These are phyloP conservation scores for Rana temporaria DNA, from an alignment of 2,113 vertebrate genomes.

Conservation along the genomic window DNA sequence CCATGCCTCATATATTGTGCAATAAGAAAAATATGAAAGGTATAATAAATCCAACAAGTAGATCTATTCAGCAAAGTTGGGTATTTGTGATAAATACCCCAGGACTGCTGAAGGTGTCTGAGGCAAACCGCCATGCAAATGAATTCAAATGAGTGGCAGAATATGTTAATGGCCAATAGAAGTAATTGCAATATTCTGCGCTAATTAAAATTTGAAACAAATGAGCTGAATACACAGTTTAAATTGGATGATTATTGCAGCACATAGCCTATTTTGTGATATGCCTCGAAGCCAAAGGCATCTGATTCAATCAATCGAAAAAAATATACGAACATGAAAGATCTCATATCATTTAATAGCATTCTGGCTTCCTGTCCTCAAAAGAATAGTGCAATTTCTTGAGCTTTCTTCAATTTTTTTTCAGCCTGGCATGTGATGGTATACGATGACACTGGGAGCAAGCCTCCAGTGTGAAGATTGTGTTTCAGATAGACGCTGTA, in stretches of 20 bases:
- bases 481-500: neutral
- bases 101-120: neutral
- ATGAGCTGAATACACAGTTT: constrained; percentile 38
- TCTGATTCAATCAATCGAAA: constrained; percentile 35
- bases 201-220: constrained; percentile 33
- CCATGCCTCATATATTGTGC: too few species aligned
- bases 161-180: neutral
- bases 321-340: constrained; percentile 27
- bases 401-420: constrained; percentile 9
- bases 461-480: neutral
- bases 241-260: constrained; percentile 20
- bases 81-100: neutral
- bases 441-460: neutral
- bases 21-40: too few species aligned
- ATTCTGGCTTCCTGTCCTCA: neutral
- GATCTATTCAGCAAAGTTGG: too few species aligned
- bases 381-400: constrained; percentile 20
- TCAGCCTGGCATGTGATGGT: neutral
- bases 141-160: neutral
- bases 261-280: constrained; percentile 15
- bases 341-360: constrained; percentile 43
- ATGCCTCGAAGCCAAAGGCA: neutral
- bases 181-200: constrained; percentile 9
- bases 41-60: too few species aligned
- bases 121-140: constrained; percentile 4